Evolutionary conservation across 2,113 vertebrate species (phyloP), one percentile per base, ranked within the genome.

Genomic region (Passer domesticus): DNA sequence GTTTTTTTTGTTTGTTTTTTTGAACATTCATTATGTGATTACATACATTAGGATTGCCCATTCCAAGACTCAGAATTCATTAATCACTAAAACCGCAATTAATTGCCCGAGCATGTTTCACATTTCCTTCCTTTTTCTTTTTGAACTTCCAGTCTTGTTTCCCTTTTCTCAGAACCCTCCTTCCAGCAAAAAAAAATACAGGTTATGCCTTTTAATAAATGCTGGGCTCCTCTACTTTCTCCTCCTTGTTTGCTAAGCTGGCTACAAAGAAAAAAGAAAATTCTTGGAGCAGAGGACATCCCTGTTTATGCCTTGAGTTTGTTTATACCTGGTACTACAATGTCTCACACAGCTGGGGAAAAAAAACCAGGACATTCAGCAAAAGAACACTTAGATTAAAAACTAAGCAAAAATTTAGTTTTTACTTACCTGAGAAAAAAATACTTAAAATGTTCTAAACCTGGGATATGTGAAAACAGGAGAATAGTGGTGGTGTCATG

Each of bases 401-500:
- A 55, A 59, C 44, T 6, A 12, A 83, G 1, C 5, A 35, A 56
- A 44, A 30, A 35, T 4, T 5, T 9, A 9, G 6, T 7, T 73
- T 89, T 81, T 74, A 10, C 15, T 52, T 44, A 74, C 7, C 3
- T 70, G 24, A 33, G 64, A 44, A 66, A 14, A 14, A 62, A 9
- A 6, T 58, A 11, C 64, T 64, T 73, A 55, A 73, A 77, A 30
- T 28, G 7, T 31, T 27, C 15, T 24, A 17, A 15, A 24, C 20
- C 13, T 79, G 15, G 4, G 11, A n/a, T 5, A 18, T 0, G 0
- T 13, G 27, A 39, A 41, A 84, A 56, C 4, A 77, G 37, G 5
- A 49, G 10, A 8, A 12, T 25, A 20, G 7, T 31, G 21, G 11
- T 53, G 7, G 6, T 88, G 30, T 28, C 41, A 67, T 21, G 35